phyloP scores from a whole-genome alignment of 2,888 invertebrate genomes.

The Yponomeuta cagnagella region DNA sequence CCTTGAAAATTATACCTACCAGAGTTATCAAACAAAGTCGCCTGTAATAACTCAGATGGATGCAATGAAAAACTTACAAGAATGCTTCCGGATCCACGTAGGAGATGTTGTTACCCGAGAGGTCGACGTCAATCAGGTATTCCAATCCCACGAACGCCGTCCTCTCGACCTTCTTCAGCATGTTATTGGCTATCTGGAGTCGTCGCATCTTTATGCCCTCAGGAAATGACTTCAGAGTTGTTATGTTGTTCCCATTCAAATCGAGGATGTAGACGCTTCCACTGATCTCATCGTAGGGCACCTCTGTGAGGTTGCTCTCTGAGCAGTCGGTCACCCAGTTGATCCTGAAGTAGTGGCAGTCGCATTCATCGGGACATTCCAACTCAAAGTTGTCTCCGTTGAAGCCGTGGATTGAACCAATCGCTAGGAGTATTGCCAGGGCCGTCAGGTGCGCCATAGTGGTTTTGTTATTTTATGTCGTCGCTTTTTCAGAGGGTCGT shows the following conservation, averaged over 20 bases:
- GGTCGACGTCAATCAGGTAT: conserved; percentile 81
- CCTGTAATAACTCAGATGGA: not conserved
- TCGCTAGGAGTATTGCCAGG: conserved; percentile 42
- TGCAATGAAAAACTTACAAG: conserved; percentile 62
- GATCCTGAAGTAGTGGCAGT: conserved; percentile 84
- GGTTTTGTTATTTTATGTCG: conserved; percentile 22
- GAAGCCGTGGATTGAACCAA: conserved; percentile 48
- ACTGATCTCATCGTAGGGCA: conserved; percentile 81
- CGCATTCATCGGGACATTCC: conserved; percentile 84
- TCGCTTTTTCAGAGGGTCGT: conserved; percentile 23
- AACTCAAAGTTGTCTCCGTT: conserved; percentile 80
- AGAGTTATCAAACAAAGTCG: too few relatives aligned
- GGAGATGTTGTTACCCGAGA: conserved; percentile 80
- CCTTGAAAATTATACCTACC: too few relatives aligned
- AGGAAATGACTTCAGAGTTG: conserved; percentile 77
- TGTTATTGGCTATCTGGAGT: conserved; percentile 81
- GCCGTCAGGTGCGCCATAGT: conserved; percentile 42
- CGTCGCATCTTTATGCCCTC: conserved; percentile 81
- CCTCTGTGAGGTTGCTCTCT: conserved; percentile 81
- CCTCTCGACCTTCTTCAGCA: conserved; percentile 73
- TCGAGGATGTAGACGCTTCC: conserved; percentile 82
- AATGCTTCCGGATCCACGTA: conserved; percentile 80
- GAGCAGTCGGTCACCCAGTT: conserved; percentile 88
- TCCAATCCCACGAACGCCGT: conserved; percentile 79
- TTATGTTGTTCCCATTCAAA: conserved; percentile 81